These are phyloP conservation scores for Tilapia sparmanii DNA, from an alignment of 2,113 vertebrate species.

Conservation along the genomic window DNA sequence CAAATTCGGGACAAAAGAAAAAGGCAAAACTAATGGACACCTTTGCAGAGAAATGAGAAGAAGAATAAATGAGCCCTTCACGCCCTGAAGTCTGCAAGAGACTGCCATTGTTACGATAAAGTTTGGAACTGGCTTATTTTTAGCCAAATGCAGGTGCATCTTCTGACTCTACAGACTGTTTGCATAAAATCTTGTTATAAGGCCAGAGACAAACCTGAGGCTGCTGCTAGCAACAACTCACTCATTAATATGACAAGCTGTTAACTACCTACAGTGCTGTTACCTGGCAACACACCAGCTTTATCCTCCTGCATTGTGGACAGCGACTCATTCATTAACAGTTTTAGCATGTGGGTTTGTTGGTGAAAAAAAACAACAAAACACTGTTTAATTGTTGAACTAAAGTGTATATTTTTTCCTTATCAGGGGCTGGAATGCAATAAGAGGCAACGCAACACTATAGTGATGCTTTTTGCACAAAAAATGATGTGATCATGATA, in stretches of 20 bases:
- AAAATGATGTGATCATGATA: neutral
- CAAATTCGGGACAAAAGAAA: neutral
- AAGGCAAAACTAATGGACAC: neutral
- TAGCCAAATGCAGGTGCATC: neutral
- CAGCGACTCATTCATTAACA: neutral
- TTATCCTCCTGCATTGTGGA: neutral
- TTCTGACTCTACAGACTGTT: neutral
- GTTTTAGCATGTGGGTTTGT: neutral
- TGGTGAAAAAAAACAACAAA: neutral
- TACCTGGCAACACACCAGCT: neutral
- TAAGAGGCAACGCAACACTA: neutral
- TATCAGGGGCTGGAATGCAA: neutral
- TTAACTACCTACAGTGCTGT: neutral
- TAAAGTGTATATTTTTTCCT: neutral
- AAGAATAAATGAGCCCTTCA: neutral
- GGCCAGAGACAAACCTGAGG: neutral
- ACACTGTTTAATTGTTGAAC: neutral
- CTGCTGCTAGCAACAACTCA: neutral
- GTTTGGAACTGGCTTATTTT: neutral
- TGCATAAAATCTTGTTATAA: neutral
- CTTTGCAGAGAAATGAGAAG: neutral
- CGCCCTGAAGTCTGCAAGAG: neutral
- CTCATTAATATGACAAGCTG: neutral
- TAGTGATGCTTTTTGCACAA: neutral
- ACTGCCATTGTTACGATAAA: neutral